These are phyloP conservation scores for Acrocephalus arundinaceus DNA, from an alignment of 2,113 vertebrate species.

Conservation along the genomic window DNA sequence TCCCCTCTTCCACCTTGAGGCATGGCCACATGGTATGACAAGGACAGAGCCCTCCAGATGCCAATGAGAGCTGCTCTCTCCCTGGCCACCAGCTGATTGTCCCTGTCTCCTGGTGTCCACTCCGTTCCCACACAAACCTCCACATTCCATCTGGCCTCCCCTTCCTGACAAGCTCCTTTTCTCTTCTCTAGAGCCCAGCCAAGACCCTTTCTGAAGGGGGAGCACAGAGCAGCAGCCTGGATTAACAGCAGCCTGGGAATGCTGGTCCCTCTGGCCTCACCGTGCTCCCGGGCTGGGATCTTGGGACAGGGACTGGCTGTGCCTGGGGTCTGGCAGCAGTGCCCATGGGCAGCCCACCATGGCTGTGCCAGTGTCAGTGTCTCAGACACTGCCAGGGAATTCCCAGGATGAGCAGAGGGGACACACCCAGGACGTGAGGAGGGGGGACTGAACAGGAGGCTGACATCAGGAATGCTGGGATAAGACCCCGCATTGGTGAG, in stretches of 20 bases:
- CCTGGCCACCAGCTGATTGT: neutral
- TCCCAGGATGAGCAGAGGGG: neutral
- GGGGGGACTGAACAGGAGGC: neutral
- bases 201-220: neutral
- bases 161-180: neutral
- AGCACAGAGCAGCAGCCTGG: neutral
- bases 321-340: neutral
- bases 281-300: neutral
- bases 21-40: rapidly evolving
- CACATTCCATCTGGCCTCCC: neutral
- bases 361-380: neutral
- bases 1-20: neutral
- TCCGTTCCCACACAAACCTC: neutral
- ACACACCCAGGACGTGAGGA: neutral
- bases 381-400: neutral
- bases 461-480: neutral
- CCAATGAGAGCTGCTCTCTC: neutral
- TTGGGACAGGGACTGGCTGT: neutral
- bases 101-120: neutral
- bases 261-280: neutral
- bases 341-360: neutral
- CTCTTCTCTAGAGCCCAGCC: neutral
- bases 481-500: neutral
- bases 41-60: neutral
- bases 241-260: neutral